Evolutionary conservation across 2,888 invertebrate genomes (phyloP).

Genomic region (Ramazzottius varieornatus): DNA sequence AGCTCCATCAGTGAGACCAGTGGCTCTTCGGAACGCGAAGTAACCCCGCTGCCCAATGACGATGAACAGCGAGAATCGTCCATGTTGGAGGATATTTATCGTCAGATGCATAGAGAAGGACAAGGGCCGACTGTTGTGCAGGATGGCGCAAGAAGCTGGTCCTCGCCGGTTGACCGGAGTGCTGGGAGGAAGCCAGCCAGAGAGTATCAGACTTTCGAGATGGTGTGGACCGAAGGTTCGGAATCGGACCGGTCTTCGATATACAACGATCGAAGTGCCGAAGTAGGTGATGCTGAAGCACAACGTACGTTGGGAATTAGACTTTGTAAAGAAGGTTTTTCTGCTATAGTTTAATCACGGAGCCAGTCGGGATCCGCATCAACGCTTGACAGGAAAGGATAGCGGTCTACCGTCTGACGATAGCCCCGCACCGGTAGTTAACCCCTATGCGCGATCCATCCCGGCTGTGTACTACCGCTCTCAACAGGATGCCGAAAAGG

Average conservation of each 20-base stretch:
- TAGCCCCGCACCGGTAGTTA: too few relatives aligned
- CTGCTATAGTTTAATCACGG: too few relatives aligned
- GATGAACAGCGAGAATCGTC: background rate
- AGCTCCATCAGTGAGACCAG: background rate
- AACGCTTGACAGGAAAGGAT: too few relatives aligned
- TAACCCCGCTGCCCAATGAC: background rate
- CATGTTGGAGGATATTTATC: background rate
- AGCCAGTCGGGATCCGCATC: too few relatives aligned
- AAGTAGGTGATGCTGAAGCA: background rate
- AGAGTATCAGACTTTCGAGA: conserved; percentile 1
- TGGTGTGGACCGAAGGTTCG: background rate
- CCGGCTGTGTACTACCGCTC: too few relatives aligned
- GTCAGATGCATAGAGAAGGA: background rate
- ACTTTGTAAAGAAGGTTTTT: too few relatives aligned
- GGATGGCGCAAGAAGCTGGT: background rate
- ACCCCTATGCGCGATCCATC: too few relatives aligned
- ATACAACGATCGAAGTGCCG: background rate
- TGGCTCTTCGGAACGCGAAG: background rate
- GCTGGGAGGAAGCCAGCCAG: background rate
- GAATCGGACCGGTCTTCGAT: background rate
- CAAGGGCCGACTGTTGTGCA: background rate
- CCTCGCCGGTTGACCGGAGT: too few relatives aligned
- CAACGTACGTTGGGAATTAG: too few relatives aligned
- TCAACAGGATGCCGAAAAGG: too few relatives aligned
- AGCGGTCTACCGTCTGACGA: too few relatives aligned